Evolutionary conservation across 2,888 invertebrate genomes (phyloP).

Genomic region (Idaea biselata): DNA sequence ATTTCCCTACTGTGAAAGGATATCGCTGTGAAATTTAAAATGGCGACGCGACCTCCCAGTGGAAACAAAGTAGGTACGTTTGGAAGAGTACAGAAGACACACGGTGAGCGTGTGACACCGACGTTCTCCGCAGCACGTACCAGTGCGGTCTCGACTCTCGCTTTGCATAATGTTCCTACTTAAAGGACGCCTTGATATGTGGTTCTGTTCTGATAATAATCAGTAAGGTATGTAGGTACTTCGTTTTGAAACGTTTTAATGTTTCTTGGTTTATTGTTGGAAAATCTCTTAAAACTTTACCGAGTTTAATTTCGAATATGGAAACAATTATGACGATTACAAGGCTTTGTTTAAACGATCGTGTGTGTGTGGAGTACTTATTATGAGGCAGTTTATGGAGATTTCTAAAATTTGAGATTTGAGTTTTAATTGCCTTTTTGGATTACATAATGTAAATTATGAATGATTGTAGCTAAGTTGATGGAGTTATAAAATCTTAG

Average conservation of each 20-base stretch:
- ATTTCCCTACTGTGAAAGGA: constrained; percentile 63
- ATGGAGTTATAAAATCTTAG: no score
- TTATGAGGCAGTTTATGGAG: neutral
- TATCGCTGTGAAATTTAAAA: constrained; percentile 68
- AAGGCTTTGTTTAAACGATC: neutral
- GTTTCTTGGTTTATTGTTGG: neutral
- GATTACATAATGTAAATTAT: neutral
- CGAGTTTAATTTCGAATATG: neutral
- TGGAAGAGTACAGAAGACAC: constrained; percentile 25
- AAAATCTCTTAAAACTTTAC: neutral
- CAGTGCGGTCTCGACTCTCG: constrained; percentile 11
- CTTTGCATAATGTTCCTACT: constrained; percentile 61
- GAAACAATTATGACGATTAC: neutral
- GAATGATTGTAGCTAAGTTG: no score
- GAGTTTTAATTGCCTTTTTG: neutral
- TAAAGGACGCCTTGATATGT: constrained; percentile 43
- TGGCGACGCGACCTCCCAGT: constrained; percentile 47
- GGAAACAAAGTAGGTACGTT: constrained; percentile 47
- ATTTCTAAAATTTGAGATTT: neutral
- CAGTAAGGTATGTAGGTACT: constrained; percentile 13
- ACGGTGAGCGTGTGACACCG: constrained; percentile 6
- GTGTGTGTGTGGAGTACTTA: neutral
- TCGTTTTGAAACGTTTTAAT: neutral
- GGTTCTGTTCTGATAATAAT: constrained; percentile 42
- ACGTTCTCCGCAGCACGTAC: constrained; percentile 18